Percentiles rank a stretch among this genome's conserved stretches.
These are phyloP conservation scores for Hypothenemus hampei DNA, from an alignment of 1,140 invertebrate species.

Conservation along the genomic window DNA sequence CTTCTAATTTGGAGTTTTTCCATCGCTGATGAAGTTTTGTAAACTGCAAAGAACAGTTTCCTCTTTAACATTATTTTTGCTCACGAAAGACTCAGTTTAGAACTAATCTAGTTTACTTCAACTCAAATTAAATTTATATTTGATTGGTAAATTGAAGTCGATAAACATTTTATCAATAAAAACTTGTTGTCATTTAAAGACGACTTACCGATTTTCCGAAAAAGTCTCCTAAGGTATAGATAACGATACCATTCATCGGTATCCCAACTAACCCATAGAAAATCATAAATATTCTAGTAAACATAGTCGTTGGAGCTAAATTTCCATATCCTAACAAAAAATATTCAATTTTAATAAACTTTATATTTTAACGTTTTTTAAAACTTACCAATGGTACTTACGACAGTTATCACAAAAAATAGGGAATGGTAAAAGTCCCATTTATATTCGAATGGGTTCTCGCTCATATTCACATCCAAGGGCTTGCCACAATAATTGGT, in stretches of 20 bases:
- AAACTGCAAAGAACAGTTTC: constrained; percentile 50
- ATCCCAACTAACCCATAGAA: constrained; percentile 92
- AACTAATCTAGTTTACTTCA: too few relatives aligned
- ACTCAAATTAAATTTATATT: too few relatives aligned
- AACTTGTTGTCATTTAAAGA: not conserved
- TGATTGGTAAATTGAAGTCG: not conserved
- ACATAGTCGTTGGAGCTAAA: constrained; percentile 75
- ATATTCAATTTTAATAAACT: too few relatives aligned
- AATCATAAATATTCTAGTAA: constrained; percentile 83
- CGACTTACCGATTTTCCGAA: constrained; percentile 65
- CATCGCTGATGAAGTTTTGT: constrained; percentile 68
- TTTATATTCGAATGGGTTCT: constrained; percentile 62
- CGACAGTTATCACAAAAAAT: constrained; percentile 91
- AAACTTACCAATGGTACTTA: constrained; percentile 85
- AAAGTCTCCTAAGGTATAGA: constrained; percentile 73
- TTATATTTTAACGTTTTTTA: too few relatives aligned
- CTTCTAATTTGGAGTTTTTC: constrained; percentile 59
- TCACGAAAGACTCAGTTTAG: too few relatives aligned
- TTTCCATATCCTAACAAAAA: constrained; percentile 76
- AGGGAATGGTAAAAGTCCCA: constrained; percentile 94
- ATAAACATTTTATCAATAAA: not conserved
- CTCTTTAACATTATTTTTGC: too few relatives aligned
- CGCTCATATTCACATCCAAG: constrained; percentile 56
- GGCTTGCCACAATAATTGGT: constrained; percentile 65
- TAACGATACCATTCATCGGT: constrained; percentile 84